phyloP scores from a whole-genome alignment of 2,113 vertebrate genomes.

The Campylomormyrus tamandua region DNA sequence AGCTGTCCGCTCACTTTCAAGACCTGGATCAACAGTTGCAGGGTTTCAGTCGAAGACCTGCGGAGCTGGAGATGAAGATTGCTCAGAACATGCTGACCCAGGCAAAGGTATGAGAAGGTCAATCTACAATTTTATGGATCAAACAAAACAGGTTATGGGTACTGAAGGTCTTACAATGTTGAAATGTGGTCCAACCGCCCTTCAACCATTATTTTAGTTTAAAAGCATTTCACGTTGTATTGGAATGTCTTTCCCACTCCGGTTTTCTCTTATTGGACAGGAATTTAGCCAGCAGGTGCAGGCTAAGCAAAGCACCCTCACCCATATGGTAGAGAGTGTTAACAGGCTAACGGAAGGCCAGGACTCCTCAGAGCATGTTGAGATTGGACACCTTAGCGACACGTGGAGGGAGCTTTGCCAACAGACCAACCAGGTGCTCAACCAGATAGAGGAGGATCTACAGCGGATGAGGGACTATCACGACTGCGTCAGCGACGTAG shows the following conservation, averaged over 20 bases:
- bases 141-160: background rate
- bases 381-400: slow-evolving; percentile 55
- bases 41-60: slow-evolving; percentile 75
- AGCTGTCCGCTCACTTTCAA: slow-evolving; percentile 78
- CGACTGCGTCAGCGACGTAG: slow-evolving; percentile 68
- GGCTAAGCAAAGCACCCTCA: slow-evolving; percentile 70
- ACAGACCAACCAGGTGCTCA: slow-evolving; percentile 69
- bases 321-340: slow-evolving; percentile 72
- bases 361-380: slow-evolving; percentile 79
- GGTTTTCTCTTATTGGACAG: slow-evolving; percentile 50
- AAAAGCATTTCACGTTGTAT: background rate
- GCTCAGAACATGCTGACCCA: slow-evolving; percentile 87
- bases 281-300: slow-evolving; percentile 79
- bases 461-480: slow-evolving; percentile 82
- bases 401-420: slow-evolving; percentile 81
- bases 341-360: slow-evolving; percentile 71
- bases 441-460: slow-evolving; percentile 81
- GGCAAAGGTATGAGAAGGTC: slow-evolving; percentile 70
- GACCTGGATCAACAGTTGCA: slow-evolving; percentile 84
- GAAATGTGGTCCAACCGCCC: background rate
- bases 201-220: background rate
- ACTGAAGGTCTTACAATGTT: background rate
- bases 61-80: slow-evolving; percentile 84
- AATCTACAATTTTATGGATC: background rate
- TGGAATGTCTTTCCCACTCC: background rate